Conservation (phyloP, 2,888 invertebrate species). For the Leptarthrus brevirostris region DNA sequence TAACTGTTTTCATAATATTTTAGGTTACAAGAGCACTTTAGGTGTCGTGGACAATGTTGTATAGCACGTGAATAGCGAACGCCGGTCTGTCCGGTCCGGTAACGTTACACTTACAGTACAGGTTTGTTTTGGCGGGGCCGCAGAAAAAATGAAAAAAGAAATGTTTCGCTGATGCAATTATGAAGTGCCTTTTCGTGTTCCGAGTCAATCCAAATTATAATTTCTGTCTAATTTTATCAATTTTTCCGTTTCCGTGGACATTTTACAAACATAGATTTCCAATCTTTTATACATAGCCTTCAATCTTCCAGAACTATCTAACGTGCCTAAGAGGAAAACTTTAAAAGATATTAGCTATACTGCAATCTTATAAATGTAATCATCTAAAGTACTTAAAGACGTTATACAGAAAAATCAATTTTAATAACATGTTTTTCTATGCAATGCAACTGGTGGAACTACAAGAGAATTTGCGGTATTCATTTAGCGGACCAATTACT, state of each 20-base stretch:
- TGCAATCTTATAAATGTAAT: too few relatives aligned
- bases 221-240: neutral
- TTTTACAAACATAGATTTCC: too few relatives aligned
- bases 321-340: too few relatives aligned
- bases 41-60: neutral
- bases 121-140: slow-evolving; percentile 29
- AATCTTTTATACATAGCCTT: too few relatives aligned
- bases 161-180: slow-evolving; percentile 17
- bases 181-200: slow-evolving; percentile 3
- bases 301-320: too few relatives aligned
- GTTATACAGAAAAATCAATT: too few relatives aligned
- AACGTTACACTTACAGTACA: slow-evolving; percentile 20
- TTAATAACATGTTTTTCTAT: neutral
- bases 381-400: too few relatives aligned
- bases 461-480: neutral
- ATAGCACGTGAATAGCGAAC: slow-evolving; percentile 21
- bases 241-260: too few relatives aligned
- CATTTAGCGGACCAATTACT: neutral
- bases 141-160: neutral
- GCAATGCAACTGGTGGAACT: neutral
- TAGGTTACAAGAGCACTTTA: neutral
- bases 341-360: too few relatives aligned
- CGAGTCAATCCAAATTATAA: neutral
- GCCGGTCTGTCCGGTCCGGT: slow-evolving; percentile 26
- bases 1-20: neutral